Conservation (phyloP, 2,888 invertebrate species). For the Masnerella sp. region DNA sequence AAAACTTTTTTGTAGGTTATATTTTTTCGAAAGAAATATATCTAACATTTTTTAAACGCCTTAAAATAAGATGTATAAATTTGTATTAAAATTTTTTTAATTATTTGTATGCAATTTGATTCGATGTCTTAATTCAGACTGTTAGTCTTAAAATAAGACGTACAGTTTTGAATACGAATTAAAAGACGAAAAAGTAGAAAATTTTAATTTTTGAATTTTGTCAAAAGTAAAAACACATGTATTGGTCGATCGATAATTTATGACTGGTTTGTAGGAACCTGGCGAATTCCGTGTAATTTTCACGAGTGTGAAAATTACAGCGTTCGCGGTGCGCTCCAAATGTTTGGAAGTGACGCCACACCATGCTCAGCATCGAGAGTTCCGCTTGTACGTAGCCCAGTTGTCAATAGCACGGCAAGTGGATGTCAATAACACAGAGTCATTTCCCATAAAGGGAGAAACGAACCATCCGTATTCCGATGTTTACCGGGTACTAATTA, state of each 20-base stretch:
- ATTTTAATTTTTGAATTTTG: neutral
- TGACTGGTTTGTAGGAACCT: conserved; percentile 37
- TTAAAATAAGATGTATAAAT: too few species aligned
- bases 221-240: too few species aligned
- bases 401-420: conserved; percentile 65
- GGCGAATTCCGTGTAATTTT: conserved; percentile 55
- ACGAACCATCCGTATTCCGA: conserved; percentile 56
- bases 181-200: too few species aligned
- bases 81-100: too few species aligned
- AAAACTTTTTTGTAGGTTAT: too few species aligned
- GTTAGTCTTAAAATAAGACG: too few species aligned
- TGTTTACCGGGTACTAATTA: too few species aligned
- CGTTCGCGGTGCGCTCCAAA: conserved; percentile 36
- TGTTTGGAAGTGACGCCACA: conserved; percentile 60
- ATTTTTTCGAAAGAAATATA: too few species aligned
- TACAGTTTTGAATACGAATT: too few species aligned
- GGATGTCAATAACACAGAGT: conserved; percentile 75
- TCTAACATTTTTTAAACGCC: too few species aligned
- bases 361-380: conserved; percentile 56
- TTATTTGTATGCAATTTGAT: too few species aligned
- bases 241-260: conserved; percentile 24
- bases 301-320: conserved; percentile 60
- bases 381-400: conserved; percentile 55
- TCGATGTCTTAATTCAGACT: too few species aligned
- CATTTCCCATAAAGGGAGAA: conserved; percentile 66